These are phyloP conservation scores for Himalopsyche tibetana DNA, from an alignment of 2,888 invertebrate species.

Conservation along the genomic window DNA sequence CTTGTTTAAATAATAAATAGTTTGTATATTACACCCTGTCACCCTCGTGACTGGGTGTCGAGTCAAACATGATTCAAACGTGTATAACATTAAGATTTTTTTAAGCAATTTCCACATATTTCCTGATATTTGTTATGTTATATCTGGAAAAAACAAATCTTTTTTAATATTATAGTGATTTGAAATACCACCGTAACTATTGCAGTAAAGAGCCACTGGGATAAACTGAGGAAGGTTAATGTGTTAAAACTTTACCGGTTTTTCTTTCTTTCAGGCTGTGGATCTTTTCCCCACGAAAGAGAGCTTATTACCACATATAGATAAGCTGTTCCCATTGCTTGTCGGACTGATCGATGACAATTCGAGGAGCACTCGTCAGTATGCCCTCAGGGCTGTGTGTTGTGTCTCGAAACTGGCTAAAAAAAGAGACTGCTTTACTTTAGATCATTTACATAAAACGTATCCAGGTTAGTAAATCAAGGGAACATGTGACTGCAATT, in stretches of 20 bases:
- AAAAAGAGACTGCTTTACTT: constrained; percentile 70
- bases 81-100: no score
- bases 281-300: constrained; percentile 75
- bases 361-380: constrained; percentile 78
- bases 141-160: no score
- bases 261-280: constrained; percentile 69
- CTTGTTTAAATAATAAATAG: no score
- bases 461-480: constrained; percentile 77
- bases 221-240: constrained; percentile 48
- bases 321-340: constrained; percentile 78
- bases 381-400: constrained; percentile 78
- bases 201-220: no score
- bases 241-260: constrained; percentile 66
- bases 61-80: no score
- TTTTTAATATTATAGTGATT: neutral
- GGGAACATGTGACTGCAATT: no score
- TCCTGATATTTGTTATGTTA: no score
- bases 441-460: constrained; percentile 78
- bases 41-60: no score
- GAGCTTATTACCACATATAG: constrained; percentile 73
- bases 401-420: constrained; percentile 72
- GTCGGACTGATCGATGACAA: constrained; percentile 81
- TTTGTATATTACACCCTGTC: no score
- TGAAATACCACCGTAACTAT: neutral
- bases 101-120: no score